Evolutionary conservation across 2,113 vertebrate species (phyloP), one percentile per base, ranked within the genome.

Genomic region (Numida meleagris): DNA sequence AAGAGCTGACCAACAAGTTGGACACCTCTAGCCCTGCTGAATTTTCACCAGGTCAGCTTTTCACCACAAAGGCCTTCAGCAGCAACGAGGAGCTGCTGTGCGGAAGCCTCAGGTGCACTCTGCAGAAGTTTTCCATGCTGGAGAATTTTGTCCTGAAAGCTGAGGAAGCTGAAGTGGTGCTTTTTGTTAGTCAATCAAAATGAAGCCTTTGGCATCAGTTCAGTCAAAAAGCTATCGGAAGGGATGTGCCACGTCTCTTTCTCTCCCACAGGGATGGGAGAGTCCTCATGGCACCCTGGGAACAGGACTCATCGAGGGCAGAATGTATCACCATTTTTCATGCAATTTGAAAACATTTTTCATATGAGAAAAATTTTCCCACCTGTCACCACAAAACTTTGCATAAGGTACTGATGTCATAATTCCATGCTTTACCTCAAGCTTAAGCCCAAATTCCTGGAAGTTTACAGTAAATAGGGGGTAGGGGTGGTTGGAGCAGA

Each of bases 11-110:
- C 40, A 71, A 13, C 38, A 66, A 57, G 20, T 8, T 27, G 25
- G 75, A 53, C 23, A 68, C 3, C 34, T 57, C 31, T 33, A 59
- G n/a, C 14, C 40, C 10, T 21, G 5, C n/a, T 42, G 38, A 80
- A 14, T 25, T 77, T 43, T 75, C 51, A 55, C 59, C 63, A 42
- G 82, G 45, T 11, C 51, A 46, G 6, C 10, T 57, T 57, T 33
- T 57, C 27, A 38, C 17, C 0, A 1, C 5, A 36, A 0, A 0
- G n/a, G n/a, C 17, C 58, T 34, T 25, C n/a, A 57, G 43, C 21
- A 40, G 53, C 25, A 38, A 63, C 42, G 4, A 1, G 40, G 57
- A 87, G 16, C 24, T 0, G 0, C 23, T 34, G 43, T 31, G 29
- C 61, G 24, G 66, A 68, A 48, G 67, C 5, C 33, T 14, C 4